These are phyloP conservation scores for Bugulina stolonifera DNA, from an alignment of 2,888 invertebrate species.

Conservation along the genomic window DNA sequence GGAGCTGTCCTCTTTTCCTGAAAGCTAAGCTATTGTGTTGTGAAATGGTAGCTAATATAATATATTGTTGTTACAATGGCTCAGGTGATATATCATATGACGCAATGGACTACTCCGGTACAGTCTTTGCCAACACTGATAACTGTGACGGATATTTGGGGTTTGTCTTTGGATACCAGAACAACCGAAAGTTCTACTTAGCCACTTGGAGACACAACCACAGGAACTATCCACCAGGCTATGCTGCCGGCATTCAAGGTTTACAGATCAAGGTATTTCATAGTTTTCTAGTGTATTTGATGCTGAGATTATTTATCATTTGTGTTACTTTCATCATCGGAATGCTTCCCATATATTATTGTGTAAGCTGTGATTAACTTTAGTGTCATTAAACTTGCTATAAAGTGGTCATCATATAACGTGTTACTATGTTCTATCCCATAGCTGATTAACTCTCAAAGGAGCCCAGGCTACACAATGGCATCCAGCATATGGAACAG, in stretches of 20 bases:
- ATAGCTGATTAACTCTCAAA: slow-evolving; percentile 36
- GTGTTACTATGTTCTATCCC: no score
- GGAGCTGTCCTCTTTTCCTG: no score
- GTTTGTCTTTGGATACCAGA: slow-evolving; percentile 42
- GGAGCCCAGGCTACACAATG: slow-evolving; percentile 33
- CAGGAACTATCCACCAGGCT: slow-evolving; percentile 34
- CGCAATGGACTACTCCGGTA: slow-evolving; percentile 38
- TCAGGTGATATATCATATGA: slow-evolving; percentile 36
- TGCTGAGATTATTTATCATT: no score
- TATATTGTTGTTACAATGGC: no score
- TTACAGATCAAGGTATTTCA: slow-evolving; percentile 40
- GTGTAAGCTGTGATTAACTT: no score
- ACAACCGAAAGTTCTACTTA: slow-evolving; percentile 38
- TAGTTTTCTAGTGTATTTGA: no score
- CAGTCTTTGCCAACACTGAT: slow-evolving; percentile 34
- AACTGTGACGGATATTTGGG: slow-evolving; percentile 36
- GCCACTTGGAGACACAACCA: slow-evolving; percentile 38
- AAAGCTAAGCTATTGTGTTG: no score
- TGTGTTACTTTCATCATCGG: no score
- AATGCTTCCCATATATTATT: no score
- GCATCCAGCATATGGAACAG: slow-evolving; percentile 38
- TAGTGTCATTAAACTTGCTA: no score
- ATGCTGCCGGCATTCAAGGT: slow-evolving; percentile 37
- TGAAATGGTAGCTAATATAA: no score
- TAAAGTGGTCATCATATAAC: no score